Evolutionary conservation across 1,140 invertebrate species (phyloP).

Genomic region (Anoplolepis gracilipes): DNA sequence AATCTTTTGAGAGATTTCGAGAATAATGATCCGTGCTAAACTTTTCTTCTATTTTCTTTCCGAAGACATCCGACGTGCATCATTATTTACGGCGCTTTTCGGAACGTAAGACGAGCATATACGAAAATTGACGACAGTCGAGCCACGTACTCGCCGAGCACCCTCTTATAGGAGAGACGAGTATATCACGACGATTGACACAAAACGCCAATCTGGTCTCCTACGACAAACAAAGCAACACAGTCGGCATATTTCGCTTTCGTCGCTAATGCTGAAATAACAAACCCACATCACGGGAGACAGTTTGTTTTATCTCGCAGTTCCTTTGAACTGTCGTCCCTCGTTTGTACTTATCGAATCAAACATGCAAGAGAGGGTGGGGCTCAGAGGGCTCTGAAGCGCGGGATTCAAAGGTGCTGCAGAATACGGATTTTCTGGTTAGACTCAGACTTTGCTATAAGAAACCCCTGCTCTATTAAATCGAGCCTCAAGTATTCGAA

Average conservation of each 20-base stretch:
- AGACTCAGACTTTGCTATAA: slow-evolving; percentile 32
- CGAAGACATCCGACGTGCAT: slow-evolving; percentile 39
- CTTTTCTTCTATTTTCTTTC: slow-evolving; percentile 9
- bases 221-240: slow-evolving; percentile 64
- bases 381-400: not conserved
- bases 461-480: slow-evolving; percentile 41
- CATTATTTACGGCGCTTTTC: slow-evolving; percentile 57
- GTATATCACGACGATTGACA: slow-evolving; percentile 68
- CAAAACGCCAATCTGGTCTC: slow-evolving; percentile 67
- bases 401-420: slow-evolving; percentile 48
- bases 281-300: slow-evolving; percentile 69
- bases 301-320: slow-evolving; percentile 70
- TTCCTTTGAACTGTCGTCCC: slow-evolving; percentile 75
- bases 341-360: slow-evolving; percentile 64
- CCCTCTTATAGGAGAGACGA: slow-evolving; percentile 63
- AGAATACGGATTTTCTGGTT: slow-evolving; percentile 56
- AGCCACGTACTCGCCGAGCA: not conserved
- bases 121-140: slow-evolving; percentile 44
- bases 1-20: slow-evolving; percentile 54
- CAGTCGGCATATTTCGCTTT: slow-evolving; percentile 71
- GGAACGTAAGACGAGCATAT: slow-evolving; percentile 45
- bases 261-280: slow-evolving; percentile 76
- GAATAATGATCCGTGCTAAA: slow-evolving; percentile 50
- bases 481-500: slow-evolving; percentile 49
- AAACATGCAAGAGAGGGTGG: slow-evolving; percentile 53